These are phyloP conservation scores for Pionites leucogaster DNA, from an alignment of 2,113 vertebrate genomes.

Conservation along the genomic window DNA sequence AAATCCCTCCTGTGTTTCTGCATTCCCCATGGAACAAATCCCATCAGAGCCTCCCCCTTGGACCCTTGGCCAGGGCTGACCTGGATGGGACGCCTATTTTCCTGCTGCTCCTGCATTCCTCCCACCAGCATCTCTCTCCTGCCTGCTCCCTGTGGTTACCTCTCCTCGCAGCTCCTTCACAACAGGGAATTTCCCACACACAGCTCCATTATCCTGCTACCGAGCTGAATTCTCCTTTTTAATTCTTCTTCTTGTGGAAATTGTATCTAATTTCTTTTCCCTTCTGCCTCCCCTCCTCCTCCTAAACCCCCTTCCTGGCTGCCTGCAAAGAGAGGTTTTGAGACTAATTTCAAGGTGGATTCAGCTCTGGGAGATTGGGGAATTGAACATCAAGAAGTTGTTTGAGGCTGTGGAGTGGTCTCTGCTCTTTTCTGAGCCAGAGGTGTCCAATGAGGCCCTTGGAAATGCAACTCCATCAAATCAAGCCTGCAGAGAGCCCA, in stretches of 20 bases:
- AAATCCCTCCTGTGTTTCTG: fast-evolving
- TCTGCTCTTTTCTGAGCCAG: conserved; percentile 7
- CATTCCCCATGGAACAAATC: not conserved
- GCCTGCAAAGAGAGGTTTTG: conserved; percentile 2
- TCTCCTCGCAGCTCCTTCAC: not conserved
- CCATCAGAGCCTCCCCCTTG: not conserved
- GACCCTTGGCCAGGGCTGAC: not conserved
- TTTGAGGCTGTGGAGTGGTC: conserved; percentile 37
- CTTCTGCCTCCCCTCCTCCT: not conserved
- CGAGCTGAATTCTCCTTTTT: not conserved
- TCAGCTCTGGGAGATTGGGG: conserved; percentile 36
- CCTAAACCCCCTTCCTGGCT: not conserved
- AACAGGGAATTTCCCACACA: not conserved
- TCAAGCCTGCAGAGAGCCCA: not conserved
- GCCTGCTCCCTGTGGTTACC: not conserved
- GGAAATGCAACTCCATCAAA: not conserved
- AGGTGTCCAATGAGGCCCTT: not conserved
- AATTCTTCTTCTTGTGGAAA: conserved; percentile 32
- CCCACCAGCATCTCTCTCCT: fast-evolving
- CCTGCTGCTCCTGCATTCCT: not conserved
- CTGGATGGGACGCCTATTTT: not conserved
- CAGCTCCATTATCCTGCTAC: not conserved
- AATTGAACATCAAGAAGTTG: conserved; percentile 60
- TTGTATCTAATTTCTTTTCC: conserved; percentile 42
- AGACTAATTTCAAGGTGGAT: conserved; percentile 68